A percentile compares a stretch with the other conserved stretches of the same genome.
These are phyloP conservation scores for Oxyteleia sp. DNA, from an alignment of 2,888 invertebrate species.

Conservation along the genomic window DNA sequence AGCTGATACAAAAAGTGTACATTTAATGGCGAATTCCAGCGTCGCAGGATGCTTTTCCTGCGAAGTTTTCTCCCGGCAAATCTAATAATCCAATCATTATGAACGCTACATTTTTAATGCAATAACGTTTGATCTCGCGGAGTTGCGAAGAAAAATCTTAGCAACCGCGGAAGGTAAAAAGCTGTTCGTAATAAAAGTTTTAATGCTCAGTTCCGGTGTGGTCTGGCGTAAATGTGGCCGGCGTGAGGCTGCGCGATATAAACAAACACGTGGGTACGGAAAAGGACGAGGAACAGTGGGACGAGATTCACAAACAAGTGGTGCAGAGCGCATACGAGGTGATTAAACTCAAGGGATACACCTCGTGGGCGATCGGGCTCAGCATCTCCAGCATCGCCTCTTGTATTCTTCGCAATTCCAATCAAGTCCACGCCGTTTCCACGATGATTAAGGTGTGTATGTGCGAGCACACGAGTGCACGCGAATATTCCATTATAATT, in stretches of 20 bases:
- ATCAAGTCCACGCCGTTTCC: constrained; percentile 93
- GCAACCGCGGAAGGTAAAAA: no score
- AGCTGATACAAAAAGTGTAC: neutral
- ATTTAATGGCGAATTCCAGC: neutral
- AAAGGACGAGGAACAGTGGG: constrained; percentile 93
- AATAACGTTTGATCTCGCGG: constrained; percentile 23
- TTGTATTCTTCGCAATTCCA: constrained; percentile 92
- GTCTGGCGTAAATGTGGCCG: constrained; percentile 97
- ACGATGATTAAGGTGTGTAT: constrained; percentile 91
- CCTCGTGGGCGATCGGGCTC: constrained; percentile 96
- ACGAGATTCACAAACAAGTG: constrained; percentile 93
- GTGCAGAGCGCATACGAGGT: constrained; percentile 96
- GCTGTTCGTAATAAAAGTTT: constrained; percentile 28
- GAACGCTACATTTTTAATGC: constrained; percentile 18
- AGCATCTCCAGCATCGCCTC: constrained; percentile 92
- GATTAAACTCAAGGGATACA: constrained; percentile 96
- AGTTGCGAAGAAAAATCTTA: constrained; percentile 7
- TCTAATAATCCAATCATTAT: constrained; percentile 36
- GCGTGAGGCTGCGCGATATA: constrained; percentile 93
- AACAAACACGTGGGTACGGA: constrained; percentile 92
- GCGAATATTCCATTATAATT: constrained; percentile 76
- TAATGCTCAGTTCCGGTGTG: constrained; percentile 93
- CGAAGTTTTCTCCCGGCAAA: no score
- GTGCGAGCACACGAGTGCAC: constrained; percentile 1
- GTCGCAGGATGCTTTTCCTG: neutral